Conservation (phyloP, 2,797 vertebrate genomes). For the Acanthopagrus latus region DNA sequence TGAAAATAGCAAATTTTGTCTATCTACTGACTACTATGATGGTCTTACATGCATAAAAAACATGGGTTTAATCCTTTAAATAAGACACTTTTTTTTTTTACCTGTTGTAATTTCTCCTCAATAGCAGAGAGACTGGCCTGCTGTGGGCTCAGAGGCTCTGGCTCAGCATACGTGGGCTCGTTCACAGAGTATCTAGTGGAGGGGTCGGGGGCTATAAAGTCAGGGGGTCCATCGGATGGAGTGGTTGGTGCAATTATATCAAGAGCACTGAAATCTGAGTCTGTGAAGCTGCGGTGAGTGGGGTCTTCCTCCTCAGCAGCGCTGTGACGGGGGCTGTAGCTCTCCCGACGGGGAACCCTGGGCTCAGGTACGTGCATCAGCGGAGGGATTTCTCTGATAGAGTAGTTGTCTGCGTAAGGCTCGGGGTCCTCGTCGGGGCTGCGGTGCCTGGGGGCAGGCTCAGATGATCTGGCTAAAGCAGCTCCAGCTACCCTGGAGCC, state of each 20-base stretch:
- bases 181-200: background rate
- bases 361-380: slow-evolving; percentile 78
- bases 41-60: background rate
- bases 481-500: slow-evolving; percentile 57
- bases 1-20: background rate
- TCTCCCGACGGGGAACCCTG: background rate
- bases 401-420: slow-evolving; percentile 23
- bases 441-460: slow-evolving; percentile 79
- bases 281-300: slow-evolving; percentile 70
- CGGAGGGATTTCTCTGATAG: slow-evolving; percentile 72
- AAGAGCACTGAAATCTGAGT: slow-evolving; percentile 62
- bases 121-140: slow-evolving; percentile 77
- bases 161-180: slow-evolving; percentile 36
- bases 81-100: slow-evolving; percentile 37
- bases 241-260: slow-evolving; percentile 47
- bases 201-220: slow-evolving; percentile 86
- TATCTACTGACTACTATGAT: background rate
- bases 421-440: slow-evolving; percentile 50
- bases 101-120: slow-evolving; percentile 83
- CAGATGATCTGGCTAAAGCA: slow-evolving; percentile 91
- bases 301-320: slow-evolving; percentile 50
- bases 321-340: slow-evolving; percentile 51
- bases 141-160: slow-evolving; percentile 57
- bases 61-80: background rate
- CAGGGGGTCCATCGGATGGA: slow-evolving; percentile 79